Base-by-base conservation (phyloP, 1,140 invertebrate genomes). In the Colletes latitarsis region DNA sequence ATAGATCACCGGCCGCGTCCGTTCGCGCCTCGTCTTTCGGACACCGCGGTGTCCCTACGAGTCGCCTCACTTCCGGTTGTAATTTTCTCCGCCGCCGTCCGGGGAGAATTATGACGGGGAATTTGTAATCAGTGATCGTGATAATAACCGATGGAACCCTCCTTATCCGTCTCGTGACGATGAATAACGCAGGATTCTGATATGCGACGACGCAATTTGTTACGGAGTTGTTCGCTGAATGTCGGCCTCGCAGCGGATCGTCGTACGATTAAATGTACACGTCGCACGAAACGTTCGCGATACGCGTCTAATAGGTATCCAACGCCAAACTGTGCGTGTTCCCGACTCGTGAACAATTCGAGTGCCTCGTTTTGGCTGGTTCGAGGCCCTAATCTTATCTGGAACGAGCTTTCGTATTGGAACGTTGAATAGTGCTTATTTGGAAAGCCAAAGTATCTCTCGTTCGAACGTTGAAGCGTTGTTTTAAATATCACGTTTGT, bases 21-120 rank as follows among this genome's bases (percentile, higher is more conserved):
- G 64, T 78, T 77, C 82, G 30, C 76, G 72, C 14, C 21, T 9
- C 21, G 55, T 21, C 69, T 60, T 69, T 57, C 53, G 66, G 66
- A 68, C 66, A 72, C 67, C 62, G 30, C 4, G 62, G 21, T 70
- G 57, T 66, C 73, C 66, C 69, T 14, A 71, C 77, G 58, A 66
- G 82, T 82, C 62, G 52, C 21, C 66, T 74, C n/a, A 57, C 66
- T 77, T 77, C 75, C 75, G 75, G 41, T 62, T 70, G 73, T 30
- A 66, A 67, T 57, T 67, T 75, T 67, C 73, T 67, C 43, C 6
- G 19, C 62, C 49, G 17, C 43, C 17, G 19, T 12, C 43, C 15
- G 19, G 8, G 49, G 73, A 75, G 62, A 75, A 66, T 75, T 75
- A 75, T 74, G 71, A 74, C 71, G 58, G 58, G 58, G 73, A 46